Evolutionary conservation across 2,888 invertebrate genomes (phyloP).

Genomic region (Tachina lurida): DNA sequence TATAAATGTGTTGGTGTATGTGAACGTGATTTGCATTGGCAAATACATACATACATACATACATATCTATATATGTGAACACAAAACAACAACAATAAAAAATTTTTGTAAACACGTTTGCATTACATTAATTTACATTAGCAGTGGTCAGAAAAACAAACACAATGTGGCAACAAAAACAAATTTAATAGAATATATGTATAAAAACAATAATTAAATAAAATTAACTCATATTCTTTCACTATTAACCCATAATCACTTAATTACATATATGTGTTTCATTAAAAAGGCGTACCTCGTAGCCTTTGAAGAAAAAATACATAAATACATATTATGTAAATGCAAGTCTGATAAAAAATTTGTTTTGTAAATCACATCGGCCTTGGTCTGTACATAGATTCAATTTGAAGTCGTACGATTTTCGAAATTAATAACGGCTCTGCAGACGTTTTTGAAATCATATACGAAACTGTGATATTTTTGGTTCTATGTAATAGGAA

Average conservation of each 20-base stretch:
- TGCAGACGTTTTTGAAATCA: no score
- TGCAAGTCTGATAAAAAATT: no score
- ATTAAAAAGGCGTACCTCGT: no score
- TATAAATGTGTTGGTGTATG: conserved; percentile 12
- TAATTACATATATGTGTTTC: background rate
- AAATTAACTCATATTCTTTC: background rate
- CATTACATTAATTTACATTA: conserved; percentile 58
- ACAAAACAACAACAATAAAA: background rate
- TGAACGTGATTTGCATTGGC: conserved; percentile 53
- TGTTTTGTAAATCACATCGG: no score
- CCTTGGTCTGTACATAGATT: no score
- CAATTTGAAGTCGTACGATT: no score
- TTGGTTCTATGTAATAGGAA: no score
- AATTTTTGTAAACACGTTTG: conserved; percentile 61
- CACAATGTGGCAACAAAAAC: background rate
- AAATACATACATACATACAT: background rate
- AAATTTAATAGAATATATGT: background rate
- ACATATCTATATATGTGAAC: no score
- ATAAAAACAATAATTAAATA: conserved; percentile 19
- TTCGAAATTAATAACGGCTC: no score
- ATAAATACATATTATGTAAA: no score
- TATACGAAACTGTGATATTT: no score
- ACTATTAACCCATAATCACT: background rate
- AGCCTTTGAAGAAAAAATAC: no score
- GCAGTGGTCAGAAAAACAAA: conserved; percentile 46